Percentiles rank a stretch among this genome's conserved stretches.
Evolutionary conservation across 1,140 invertebrate species (phyloP).

Genomic region (Episyrphus balteatus): DNA sequence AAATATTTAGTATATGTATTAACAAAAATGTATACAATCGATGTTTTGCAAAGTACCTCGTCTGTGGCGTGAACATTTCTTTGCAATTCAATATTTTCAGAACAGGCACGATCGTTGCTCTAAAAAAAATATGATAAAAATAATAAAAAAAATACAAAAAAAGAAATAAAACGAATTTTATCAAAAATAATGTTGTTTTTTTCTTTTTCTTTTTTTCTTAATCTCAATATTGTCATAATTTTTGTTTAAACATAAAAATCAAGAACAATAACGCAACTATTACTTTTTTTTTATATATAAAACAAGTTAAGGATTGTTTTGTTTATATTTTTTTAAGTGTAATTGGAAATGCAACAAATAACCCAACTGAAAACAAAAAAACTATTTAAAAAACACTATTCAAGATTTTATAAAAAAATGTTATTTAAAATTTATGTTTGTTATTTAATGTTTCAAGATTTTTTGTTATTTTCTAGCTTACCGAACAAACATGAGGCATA

Average conservation of each 20-base stretch:
- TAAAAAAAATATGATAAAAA: constrained; percentile 30
- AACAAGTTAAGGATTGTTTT: constrained; percentile 10
- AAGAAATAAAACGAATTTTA: constrained; percentile 17
- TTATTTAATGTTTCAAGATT: not conserved
- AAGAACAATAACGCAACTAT: constrained; percentile 9
- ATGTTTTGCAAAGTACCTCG: constrained; percentile 37
- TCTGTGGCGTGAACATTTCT: constrained; percentile 39
- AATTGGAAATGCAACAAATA: constrained; percentile 10
- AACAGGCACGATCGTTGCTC: constrained; percentile 38
- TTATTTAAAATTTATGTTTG: not conserved
- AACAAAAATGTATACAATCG: constrained; percentile 7
- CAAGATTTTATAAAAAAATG: not conserved
- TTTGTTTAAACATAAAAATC: constrained; percentile 19
- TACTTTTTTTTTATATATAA: no score
- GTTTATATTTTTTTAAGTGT: constrained; percentile 7
- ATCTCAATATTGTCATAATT: constrained; percentile 13
- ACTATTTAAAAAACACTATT: not conserved
- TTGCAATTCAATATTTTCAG: constrained; percentile 37
- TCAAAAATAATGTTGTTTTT: constrained; percentile 14
- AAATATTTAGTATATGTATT: constrained; percentile 7
- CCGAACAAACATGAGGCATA: constrained; percentile 75
- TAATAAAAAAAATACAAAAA: constrained; percentile 23
- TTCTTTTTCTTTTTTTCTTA: constrained; percentile 13
- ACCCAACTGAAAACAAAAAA: not conserved
- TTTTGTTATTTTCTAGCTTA: constrained; percentile 21